These are phyloP conservation scores for Lacanobia wlatinum DNA, from an alignment of 2,888 invertebrate genomes.

Conservation along the genomic window DNA sequence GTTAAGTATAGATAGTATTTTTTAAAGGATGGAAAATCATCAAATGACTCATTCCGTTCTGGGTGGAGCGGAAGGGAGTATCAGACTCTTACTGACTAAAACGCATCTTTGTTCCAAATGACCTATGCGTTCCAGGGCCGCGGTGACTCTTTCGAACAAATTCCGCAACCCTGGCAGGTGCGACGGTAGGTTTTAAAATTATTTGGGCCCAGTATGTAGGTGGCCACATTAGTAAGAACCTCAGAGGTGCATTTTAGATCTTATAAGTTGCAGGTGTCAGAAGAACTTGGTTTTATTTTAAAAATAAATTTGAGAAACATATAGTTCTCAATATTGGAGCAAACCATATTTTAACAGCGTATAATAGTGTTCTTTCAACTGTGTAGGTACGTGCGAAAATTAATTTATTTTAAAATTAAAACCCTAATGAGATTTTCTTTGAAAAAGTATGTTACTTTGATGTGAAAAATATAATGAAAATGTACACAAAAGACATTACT, in stretches of 20 bases:
- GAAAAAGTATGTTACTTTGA: neutral
- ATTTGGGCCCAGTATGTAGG: neutral
- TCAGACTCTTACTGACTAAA: no score
- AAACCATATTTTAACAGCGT: neutral
- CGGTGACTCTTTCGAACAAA: no score
- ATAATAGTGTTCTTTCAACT: neutral
- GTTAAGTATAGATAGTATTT: no score
- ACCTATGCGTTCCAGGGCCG: no score
- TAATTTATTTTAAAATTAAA: neutral
- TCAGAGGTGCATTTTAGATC: neutral
- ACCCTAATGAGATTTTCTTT: conserved; percentile 17
- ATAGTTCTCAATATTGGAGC: neutral
- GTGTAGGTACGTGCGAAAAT: neutral
- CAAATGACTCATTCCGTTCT: no score
- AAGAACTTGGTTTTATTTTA: neutral
- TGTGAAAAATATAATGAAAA: conserved; percentile 1
- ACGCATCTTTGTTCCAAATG: no score
- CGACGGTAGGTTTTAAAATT: neutral
- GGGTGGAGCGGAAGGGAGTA: no score
- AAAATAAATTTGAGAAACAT: neutral
- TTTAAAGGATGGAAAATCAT: no score
- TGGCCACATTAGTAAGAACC: neutral
- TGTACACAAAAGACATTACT: neutral
- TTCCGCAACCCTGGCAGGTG: no score
- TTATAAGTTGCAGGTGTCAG: neutral